phyloP scores from a whole-genome alignment of 2,888 invertebrate species.

The Drosophila atripex region DNA sequence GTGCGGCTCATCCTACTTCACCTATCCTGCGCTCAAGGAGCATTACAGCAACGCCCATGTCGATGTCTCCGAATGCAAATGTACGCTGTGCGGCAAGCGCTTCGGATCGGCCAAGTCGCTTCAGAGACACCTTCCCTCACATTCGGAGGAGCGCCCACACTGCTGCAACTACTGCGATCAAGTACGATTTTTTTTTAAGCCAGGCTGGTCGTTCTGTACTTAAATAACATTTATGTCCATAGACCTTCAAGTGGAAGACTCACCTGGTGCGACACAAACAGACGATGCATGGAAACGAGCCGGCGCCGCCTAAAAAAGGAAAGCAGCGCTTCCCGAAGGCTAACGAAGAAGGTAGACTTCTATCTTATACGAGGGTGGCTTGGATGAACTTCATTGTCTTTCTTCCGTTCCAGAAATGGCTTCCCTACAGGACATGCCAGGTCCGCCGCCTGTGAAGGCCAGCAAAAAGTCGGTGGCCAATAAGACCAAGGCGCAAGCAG shows the following conservation, averaged over 20 bases:
- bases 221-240: neutral
- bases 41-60: constrained; percentile 83
- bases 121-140: constrained; percentile 83
- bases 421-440: constrained; percentile 81
- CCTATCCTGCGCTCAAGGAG: constrained; percentile 83
- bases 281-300: constrained; percentile 82
- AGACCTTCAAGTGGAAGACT: constrained; percentile 84
- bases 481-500: constrained; percentile 79
- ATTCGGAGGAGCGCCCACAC: constrained; percentile 83
- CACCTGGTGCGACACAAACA: constrained; percentile 84
- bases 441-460: constrained; percentile 83
- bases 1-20: constrained; percentile 84
- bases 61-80: constrained; percentile 83
- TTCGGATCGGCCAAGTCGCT: constrained; percentile 83
- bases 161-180: constrained; percentile 83
- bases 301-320: constrained; percentile 81
- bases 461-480: constrained; percentile 81
- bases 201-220: neutral
- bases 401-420: constrained; percentile 69
- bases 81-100: constrained; percentile 83
- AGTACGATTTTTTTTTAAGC: constrained; percentile 54
- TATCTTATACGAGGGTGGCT: neutral
- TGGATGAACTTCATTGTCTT: neutral
- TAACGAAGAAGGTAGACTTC: constrained; percentile 80
- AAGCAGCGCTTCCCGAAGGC: constrained; percentile 82